Base-by-base conservation (phyloP, 92 coral and sea anemone species). In the Zoanthus sociatus region DNA sequence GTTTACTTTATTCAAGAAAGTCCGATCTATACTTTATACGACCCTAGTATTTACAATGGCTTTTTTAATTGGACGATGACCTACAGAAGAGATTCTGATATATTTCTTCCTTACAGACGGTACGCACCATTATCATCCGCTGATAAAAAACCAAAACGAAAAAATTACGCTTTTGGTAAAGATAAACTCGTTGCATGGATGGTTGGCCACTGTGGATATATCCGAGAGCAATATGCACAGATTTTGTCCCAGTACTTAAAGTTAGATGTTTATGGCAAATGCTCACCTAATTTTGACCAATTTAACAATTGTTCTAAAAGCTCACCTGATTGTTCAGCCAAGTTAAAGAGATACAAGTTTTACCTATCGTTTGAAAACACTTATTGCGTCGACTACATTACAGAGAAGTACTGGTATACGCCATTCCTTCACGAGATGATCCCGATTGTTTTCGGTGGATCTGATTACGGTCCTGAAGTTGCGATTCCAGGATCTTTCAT, bases 401-500 rank as follows among this genome's bases (percentile, higher is more conserved):
- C 98, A 37, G 42, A 37, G 42, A 37, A 37, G 42, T 37, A 37
- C 2, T 37, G 42, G 42, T 37, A 0, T 37, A 37, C 89, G 7
- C 93, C 98, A 1, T 86, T 95, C 8, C 83, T 77, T 4, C 89
- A 90, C 45, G 58, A 77, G 17, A 90, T 89, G 74, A 91, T 97
- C 18, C 99, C 99, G 0, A 88, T 97, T 0, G 99, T 97, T 7
- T 60, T 95, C n/a, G 98, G 98, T 0, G 95, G 97, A 6, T 83
- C 92, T 6, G 82, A 92, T n/a, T 95, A 95, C 88, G 92, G 92
- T 13, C 51, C 72, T 1, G 71, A 69, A 60, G 83, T 92, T 3
- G 92, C 99, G 14, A 78, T 97, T 13, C 99, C 99, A 18, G 99
- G 97, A 5, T 97, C 99, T 4, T 97, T 86, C 86, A 92, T 97